phyloP scores from a whole-genome alignment of 2,797 vertebrate species.

The Gallinago nigripennis region DNA sequence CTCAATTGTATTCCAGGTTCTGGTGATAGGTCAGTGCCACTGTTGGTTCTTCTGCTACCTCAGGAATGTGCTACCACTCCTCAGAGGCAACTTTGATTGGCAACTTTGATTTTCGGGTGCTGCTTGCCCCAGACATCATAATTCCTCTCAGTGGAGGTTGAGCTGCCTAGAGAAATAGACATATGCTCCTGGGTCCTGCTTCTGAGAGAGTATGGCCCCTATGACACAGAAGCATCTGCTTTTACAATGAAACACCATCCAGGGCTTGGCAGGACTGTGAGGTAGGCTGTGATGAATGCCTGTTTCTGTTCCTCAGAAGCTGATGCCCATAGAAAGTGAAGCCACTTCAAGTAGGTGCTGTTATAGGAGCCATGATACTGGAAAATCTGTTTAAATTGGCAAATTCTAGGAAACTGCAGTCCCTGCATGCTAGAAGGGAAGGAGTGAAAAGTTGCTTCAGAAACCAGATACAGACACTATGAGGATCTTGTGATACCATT shows the following conservation, averaged over 20 bases:
- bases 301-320: neutral
- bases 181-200: neutral
- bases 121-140: neutral
- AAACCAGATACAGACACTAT: neutral
- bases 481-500: neutral
- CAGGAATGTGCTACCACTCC: neutral
- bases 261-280: neutral
- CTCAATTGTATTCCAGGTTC: neutral
- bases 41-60: neutral
- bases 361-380: neutral
- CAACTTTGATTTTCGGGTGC: neutral
- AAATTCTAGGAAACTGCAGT: neutral
- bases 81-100: neutral
- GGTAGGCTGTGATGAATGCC: neutral
- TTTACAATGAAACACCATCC: fast-evolving
- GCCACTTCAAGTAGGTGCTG: neutral
- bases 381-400: neutral
- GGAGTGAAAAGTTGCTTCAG: neutral
- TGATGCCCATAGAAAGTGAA: neutral
- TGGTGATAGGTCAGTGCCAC: neutral
- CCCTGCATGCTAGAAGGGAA: neutral
- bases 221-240: neutral
- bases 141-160: neutral
- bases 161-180: neutral
- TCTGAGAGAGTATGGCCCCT: neutral